Evolutionary conservation across 2,797 vertebrate genomes (phyloP).

Genomic region (Esox lucius): DNA sequence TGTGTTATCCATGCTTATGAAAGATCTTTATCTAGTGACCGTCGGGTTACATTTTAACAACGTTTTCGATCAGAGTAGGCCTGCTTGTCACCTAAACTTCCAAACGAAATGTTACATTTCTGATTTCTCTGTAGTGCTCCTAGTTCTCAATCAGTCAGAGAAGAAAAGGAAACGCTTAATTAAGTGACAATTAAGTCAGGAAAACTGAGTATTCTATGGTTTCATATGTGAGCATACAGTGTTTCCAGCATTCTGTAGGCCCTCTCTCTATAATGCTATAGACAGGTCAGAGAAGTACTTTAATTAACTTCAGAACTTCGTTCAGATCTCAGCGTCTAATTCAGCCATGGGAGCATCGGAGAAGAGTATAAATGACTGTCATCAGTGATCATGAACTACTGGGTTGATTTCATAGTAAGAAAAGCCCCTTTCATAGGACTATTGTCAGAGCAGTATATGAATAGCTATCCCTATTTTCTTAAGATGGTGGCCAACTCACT

Average conservation of each 20-base stretch:
- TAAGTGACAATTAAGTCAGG: background rate
- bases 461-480: background rate
- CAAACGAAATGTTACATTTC: too few species aligned
- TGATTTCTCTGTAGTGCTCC: background rate
- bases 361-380: background rate
- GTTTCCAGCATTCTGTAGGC: constrained; percentile 27
- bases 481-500: background rate
- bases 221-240: background rate
- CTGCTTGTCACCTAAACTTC: too few species aligned
- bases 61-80: background rate
- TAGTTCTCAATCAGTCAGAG: background rate
- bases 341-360: too few species aligned
- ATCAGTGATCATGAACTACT: background rate
- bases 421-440: background rate
- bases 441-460: background rate
- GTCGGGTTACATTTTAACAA: background rate
- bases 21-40: background rate
- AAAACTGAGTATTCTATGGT: background rate
- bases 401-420: background rate
- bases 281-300: constrained; percentile 30
- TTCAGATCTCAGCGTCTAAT: background rate
- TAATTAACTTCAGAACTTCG: constrained; percentile 23
- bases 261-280: constrained; percentile 24
- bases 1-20: background rate
- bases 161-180: background rate